These are phyloP conservation scores for Nasonia vitripennis DNA, from an alignment of 1,140 invertebrate species.

Conservation along the genomic window DNA sequence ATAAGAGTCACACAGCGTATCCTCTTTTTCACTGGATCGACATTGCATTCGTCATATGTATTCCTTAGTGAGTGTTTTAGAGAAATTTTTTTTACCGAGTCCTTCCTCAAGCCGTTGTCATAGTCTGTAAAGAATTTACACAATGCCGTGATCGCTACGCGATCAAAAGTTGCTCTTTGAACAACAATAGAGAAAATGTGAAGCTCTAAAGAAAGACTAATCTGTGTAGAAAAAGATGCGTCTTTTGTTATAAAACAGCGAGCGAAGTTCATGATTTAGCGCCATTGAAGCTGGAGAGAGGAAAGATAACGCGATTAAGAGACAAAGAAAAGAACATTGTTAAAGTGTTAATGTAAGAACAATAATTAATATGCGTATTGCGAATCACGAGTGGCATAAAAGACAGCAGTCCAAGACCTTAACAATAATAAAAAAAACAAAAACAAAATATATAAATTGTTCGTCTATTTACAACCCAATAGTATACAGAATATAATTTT, in stretches of 20 bases:
- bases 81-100: conserved; percentile 52
- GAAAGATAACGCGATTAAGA: conserved; percentile 51
- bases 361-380: conserved; percentile 54
- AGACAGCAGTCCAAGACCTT: conserved; percentile 53
- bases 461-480: conserved; percentile 48
- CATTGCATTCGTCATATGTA: conserved; percentile 39
- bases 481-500: conserved; percentile 29
- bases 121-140: conserved; percentile 50
- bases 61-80: conserved; percentile 51
- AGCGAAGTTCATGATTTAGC: conserved; percentile 58
- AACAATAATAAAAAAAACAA: conserved; percentile 57
- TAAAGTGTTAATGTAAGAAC: conserved; percentile 47
- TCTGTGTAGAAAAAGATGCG: conserved; percentile 4
- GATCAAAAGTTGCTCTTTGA: conserved; percentile 34
- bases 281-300: conserved; percentile 56
- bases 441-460: conserved; percentile 38
- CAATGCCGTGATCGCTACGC: conserved; percentile 28
- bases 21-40: conserved; percentile 45
- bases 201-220: conserved; percentile 31
- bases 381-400: conserved; percentile 53
- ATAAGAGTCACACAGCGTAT: conserved; percentile 31
- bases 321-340: conserved; percentile 39
- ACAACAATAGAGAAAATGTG: conserved; percentile 42
- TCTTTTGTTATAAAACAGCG: conserved; percentile 61
- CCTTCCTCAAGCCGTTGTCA: conserved; percentile 49